Evolutionary conservation across 2,888 invertebrate species (phyloP).

Genomic region (Tanypteryx hageni): DNA sequence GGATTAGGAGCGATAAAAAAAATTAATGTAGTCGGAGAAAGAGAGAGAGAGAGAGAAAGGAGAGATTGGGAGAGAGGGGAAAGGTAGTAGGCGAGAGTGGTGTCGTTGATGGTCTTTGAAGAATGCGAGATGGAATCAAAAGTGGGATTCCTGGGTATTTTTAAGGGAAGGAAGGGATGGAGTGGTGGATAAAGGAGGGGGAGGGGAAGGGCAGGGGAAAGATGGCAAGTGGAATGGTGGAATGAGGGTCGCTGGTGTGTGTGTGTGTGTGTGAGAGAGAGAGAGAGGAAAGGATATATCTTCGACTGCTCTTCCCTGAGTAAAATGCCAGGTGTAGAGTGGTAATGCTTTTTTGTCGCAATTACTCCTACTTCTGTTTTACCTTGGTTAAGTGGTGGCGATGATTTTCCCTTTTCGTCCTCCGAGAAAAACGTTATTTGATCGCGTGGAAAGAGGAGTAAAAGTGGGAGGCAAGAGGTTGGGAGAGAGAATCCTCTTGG

Average conservation of each 20-base stretch:
- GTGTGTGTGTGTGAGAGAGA: background rate
- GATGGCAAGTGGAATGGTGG: background rate
- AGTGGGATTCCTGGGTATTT: conserved; percentile 48
- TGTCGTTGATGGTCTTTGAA: conserved; percentile 56
- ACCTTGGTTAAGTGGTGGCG: conserved; percentile 29
- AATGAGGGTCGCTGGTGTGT: background rate
- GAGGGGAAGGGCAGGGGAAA: background rate
- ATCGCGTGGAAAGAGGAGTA: background rate
- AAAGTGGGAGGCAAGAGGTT: too few species aligned
- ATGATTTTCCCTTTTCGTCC: conserved; percentile 32
- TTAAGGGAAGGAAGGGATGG: background rate
- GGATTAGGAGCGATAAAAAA: conserved; percentile 39
- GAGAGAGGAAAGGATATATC: background rate
- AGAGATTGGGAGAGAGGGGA: background rate
- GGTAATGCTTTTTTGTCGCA: conserved; percentile 32
- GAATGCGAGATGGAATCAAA: conserved; percentile 62
- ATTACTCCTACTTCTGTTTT: conserved; percentile 29
- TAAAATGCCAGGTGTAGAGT: conserved; percentile 32
- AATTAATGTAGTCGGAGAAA: background rate
- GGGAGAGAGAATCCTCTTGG: background rate
- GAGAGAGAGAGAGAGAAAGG: background rate
- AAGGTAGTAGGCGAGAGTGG: background rate
- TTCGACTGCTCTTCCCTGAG: conserved; percentile 34
- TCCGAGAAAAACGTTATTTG: conserved; percentile 24
- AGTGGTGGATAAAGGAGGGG: background rate